These are phyloP conservation scores for Horisme vitalbata DNA, from an alignment of 2,888 invertebrate species.

Conservation along the genomic window DNA sequence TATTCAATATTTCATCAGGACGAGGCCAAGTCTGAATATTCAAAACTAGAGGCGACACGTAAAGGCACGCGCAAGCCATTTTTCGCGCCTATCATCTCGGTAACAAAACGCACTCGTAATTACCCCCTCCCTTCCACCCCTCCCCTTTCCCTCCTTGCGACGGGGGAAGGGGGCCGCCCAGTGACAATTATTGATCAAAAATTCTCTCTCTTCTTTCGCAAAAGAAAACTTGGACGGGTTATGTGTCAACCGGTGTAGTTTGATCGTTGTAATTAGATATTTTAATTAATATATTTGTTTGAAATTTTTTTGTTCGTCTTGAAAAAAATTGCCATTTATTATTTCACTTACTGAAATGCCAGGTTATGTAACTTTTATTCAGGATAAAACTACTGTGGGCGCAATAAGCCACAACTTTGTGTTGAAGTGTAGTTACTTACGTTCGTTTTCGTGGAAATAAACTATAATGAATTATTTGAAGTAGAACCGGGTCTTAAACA, in stretches of 20 bases:
- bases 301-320: background rate
- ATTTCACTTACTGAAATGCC: too few relatives aligned
- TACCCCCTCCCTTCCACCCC: constrained; percentile 63
- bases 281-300: constrained; percentile 41
- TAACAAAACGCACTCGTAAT: constrained; percentile 84
- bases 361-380: too few relatives aligned
- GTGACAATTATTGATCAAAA: constrained; percentile 88
- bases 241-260: constrained; percentile 75
- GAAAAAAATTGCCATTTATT: too few relatives aligned
- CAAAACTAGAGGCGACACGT: constrained; percentile 82
- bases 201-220: constrained; percentile 85
- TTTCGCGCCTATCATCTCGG: constrained; percentile 83
- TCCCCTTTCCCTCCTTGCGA: constrained; percentile 43
- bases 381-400: too few relatives aligned
- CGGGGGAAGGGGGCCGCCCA: constrained; percentile 74
- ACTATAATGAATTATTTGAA: too few relatives aligned
- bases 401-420: too few relatives aligned
- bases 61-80: constrained; percentile 82
- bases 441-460: too few relatives aligned
- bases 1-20: constrained; percentile 82
- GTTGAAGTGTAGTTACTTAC: too few relatives aligned
- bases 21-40: constrained; percentile 80
- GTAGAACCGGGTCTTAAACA: too few relatives aligned
- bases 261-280: constrained; percentile 78
- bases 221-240: constrained; percentile 84